Base-by-base conservation (phyloP, 2,113 vertebrate species). In the Protobothrops flavoviridis region DNA sequence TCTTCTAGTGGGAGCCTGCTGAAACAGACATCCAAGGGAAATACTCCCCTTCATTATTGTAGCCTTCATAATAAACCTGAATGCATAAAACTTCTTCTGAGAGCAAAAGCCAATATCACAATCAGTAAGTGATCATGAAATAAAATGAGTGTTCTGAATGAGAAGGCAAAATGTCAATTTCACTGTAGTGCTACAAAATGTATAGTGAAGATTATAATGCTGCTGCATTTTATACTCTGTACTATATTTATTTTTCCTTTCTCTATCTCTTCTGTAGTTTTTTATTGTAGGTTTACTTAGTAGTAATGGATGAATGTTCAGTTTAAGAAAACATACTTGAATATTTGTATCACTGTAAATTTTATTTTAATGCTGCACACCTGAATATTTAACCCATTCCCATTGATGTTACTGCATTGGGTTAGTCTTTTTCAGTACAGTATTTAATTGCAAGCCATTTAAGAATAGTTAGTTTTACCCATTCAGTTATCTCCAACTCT, bases 21-120 rank as follows among this genome's bases (percentile, higher is more conserved):
- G 55, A 96, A 93, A 55, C 96, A 92, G 95, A 98, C 96, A 0
- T 45, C 11, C 0, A 94, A 92, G 21, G 97, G 97, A 7, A 98
- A 98, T 95, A 97, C 96, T 0, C 94, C 97, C 0, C 93, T 98
- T 92, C 98, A 98, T 94, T 98, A 98, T 96, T 97, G 97, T 95
- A 97, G 97, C 93, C 93, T 95, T 59, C 96, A 98, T 94, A 97
- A 98, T 94, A 98, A 97, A 94, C 96, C 96, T 0, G 95, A 98
- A 93, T 96, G 98, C 94, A 95, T 97, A 94, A 98, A 98, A 93
- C 96, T 98, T 91, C 96, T 98, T 74, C 95, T 98, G 81, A 94
- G 97, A 91, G 97, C 97, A 94, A 98, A 97, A 95, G 97, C 97
- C 95, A 97, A 96, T 93, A 95, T 95, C n/a, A 55, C 95, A 92